These are phyloP conservation scores for Cariama cristata DNA, from an alignment of 2,113 vertebrate species.

Conservation along the genomic window DNA sequence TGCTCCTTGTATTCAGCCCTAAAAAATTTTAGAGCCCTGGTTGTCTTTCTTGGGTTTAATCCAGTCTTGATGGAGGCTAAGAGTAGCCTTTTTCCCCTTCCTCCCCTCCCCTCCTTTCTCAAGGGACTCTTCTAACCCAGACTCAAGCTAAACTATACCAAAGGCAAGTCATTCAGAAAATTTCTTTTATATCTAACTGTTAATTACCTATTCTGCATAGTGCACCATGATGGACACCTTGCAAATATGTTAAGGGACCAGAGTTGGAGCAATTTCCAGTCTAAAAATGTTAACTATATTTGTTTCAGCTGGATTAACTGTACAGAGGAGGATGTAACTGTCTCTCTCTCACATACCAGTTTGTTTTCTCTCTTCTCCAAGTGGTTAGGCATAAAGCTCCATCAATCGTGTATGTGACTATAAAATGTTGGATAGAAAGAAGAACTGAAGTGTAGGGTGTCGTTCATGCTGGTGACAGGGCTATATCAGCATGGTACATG, in stretches of 20 bases:
- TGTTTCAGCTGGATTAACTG: not conserved
- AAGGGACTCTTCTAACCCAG: not conserved
- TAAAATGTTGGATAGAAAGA: not conserved
- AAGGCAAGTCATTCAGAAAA: not conserved
- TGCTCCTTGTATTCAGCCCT: not conserved
- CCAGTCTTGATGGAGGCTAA: not conserved
- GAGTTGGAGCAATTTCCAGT: not conserved
- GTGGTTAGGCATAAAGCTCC: not conserved
- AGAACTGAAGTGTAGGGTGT: not conserved
- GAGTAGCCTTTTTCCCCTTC: not conserved
- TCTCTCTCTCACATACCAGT: not conserved
- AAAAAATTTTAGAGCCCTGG: not conserved
- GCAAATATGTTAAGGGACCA: not conserved
- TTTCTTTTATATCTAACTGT: not conserved
- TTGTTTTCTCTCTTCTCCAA: not conserved
- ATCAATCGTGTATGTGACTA: not conserved
- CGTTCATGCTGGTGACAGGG: not conserved
- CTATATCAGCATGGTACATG: not conserved
- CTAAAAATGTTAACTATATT: not conserved
- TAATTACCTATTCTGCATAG: not conserved
- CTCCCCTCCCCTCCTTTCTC: not conserved
- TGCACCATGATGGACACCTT: not conserved
- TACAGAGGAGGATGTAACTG: not conserved
- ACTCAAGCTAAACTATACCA: not conserved
- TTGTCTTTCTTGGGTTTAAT: slow-evolving; percentile 28